phyloP scores from a whole-genome alignment of 2,797 vertebrate genomes.

The Strix occidentalis region DNA sequence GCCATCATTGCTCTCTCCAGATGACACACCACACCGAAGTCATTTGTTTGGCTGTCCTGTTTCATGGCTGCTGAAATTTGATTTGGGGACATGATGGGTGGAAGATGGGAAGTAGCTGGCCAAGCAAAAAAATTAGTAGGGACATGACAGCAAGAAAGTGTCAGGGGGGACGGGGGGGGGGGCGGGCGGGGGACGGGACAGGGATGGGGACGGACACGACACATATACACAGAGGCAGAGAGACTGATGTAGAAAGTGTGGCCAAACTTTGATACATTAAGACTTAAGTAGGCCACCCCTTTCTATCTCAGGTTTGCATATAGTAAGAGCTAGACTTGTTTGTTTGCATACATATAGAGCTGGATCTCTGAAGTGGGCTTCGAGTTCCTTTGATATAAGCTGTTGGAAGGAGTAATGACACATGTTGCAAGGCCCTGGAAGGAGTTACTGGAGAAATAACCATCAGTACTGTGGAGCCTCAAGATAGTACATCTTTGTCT shows the following conservation, averaged over 20 bases:
- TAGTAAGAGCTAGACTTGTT: background rate
- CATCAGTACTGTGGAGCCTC: background rate
- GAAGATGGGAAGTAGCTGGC: background rate
- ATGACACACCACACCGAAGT: background rate
- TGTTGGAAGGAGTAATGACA: background rate
- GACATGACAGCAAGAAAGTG: background rate
- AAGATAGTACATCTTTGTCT: background rate
- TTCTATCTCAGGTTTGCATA: background rate
- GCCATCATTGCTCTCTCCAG: background rate
- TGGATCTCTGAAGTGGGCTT: background rate
- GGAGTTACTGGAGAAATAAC: background rate
- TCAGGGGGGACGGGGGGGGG: fast-evolving
- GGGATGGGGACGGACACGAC: too few relatives aligned
- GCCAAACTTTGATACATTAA: background rate
- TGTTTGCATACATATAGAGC: background rate
- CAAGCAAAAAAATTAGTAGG: background rate
- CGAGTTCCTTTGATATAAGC: background rate
- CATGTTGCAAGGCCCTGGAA: background rate
- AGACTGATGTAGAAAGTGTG: background rate
- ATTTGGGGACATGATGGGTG: fast-evolving
- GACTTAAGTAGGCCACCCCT: background rate
- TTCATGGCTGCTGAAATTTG: background rate
- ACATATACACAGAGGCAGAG: background rate
- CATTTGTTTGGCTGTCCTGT: background rate
- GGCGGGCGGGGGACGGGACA: too few relatives aligned